A percentile compares a stretch with the other conserved stretches of the same genome.
These are phyloP conservation scores for Lucilia sericata DNA, from an alignment of 1,140 invertebrate genomes.

Conservation along the genomic window DNA sequence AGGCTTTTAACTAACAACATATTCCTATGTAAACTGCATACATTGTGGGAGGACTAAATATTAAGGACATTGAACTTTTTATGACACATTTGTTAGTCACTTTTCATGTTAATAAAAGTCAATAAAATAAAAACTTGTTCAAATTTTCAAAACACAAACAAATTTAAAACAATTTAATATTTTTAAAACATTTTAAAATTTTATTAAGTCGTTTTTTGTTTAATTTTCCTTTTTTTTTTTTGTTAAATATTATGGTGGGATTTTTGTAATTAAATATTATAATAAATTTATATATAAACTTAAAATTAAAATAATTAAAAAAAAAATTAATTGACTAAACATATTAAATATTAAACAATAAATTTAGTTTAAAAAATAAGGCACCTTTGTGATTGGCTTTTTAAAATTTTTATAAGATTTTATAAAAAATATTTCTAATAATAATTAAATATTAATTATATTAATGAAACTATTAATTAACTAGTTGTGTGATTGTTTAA, in stretches of 20 bases:
- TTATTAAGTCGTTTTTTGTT: slow-evolving; percentile 36
- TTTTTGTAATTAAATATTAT: slow-evolving; percentile 16
- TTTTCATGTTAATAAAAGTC: background rate
- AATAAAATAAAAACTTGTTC: background rate
- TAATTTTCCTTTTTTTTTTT: background rate
- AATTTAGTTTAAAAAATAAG: no score
- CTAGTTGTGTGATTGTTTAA: background rate
- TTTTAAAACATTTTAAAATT: background rate
- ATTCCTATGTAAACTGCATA: background rate
- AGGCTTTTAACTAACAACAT: background rate
- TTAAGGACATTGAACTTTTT: slow-evolving; percentile 40
- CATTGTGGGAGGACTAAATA: background rate
- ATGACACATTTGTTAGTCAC: background rate
- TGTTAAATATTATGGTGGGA: slow-evolving; percentile 2
- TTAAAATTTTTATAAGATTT: background rate
- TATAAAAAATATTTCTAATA: background rate
- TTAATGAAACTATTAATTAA: slow-evolving; percentile 30
- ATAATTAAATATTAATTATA: background rate
- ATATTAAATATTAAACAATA: background rate
- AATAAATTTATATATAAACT: background rate
- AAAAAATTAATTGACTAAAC: background rate
- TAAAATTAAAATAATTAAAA: no score
- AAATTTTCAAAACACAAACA: no score
- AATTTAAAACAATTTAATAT: no score
- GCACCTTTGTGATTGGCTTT: slow-evolving; percentile 48